phyloP scores from a whole-genome alignment of 2,113 vertebrate species.

The Glaucomys volans region DNA sequence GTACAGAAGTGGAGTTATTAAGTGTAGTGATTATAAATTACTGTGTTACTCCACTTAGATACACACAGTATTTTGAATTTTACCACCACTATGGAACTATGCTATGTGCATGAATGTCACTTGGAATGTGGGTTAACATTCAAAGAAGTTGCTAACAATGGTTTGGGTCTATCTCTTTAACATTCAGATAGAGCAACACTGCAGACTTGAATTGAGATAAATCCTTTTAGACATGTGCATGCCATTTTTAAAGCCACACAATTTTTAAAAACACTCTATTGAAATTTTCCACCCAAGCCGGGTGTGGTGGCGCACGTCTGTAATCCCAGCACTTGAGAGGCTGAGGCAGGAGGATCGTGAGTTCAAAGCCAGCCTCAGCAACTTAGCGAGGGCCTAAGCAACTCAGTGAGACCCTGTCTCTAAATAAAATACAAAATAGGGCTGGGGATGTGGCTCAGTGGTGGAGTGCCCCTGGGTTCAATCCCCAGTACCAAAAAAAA shows the following conservation, averaged over 20 bases:
- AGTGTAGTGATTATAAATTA: not conserved
- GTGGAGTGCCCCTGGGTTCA: too few relatives aligned
- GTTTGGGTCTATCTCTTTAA: not conserved
- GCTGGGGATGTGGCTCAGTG: too few relatives aligned
- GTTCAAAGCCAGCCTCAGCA: too few relatives aligned
- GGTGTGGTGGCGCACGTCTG: too few relatives aligned
- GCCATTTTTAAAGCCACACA: not conserved
- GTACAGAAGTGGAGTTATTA: not conserved
- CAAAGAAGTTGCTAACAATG: not conserved
- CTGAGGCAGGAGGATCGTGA: too few relatives aligned
- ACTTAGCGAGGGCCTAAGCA: too few relatives aligned
- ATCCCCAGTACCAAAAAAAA: too few relatives aligned
- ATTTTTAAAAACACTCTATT: slow-evolving; percentile 26
- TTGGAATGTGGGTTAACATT: not conserved
- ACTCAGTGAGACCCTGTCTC: too few relatives aligned
- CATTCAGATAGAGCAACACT: not conserved
- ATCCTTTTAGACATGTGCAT: not conserved
- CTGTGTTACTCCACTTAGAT: not conserved
- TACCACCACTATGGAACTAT: not conserved
- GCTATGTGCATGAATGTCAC: not conserved
- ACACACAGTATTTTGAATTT: not conserved
- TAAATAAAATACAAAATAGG: too few relatives aligned
- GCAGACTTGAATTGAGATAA: not conserved
- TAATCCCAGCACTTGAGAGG: too few relatives aligned
- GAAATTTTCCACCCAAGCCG: too few relatives aligned